Evolutionary conservation across 2,888 invertebrate genomes (phyloP).

Genomic region (Plebejus anna): DNA sequence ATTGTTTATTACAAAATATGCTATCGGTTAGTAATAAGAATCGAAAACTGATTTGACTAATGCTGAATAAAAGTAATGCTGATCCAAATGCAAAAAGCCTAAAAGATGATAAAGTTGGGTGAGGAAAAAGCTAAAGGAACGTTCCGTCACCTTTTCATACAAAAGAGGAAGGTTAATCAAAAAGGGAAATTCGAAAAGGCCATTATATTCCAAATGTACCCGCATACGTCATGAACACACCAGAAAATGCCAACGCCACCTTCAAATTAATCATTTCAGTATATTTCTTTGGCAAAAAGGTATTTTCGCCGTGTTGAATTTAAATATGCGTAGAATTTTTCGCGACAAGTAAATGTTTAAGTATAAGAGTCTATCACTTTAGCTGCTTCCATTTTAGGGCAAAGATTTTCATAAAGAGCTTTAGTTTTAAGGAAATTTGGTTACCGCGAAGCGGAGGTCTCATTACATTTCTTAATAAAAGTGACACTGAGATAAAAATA

Average conservation of each 20-base stretch:
- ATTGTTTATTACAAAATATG: not conserved
- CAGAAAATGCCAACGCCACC: slow-evolving; percentile 13
- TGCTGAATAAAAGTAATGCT: not conserved
- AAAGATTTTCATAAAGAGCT: not conserved
- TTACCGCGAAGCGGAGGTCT: not conserved
- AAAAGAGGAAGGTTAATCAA: slow-evolving; percentile 17
- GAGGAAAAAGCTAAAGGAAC: not conserved
- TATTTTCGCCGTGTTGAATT: not conserved
- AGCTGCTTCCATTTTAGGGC: not conserved
- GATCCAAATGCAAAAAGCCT: not conserved
- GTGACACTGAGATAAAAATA: slow-evolving; percentile 26
- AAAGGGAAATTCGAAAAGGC: slow-evolving; percentile 16
- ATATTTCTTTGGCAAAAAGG: not conserved
- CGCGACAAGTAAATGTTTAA: not conserved
- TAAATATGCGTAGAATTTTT: not conserved
- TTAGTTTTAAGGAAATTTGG: not conserved
- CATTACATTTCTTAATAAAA: slow-evolving; percentile 26
- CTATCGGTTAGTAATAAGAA: not conserved
- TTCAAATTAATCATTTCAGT: slow-evolving; percentile 13
- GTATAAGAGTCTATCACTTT: not conserved
- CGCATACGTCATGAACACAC: slow-evolving; percentile 12
- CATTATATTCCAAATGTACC: slow-evolving; percentile 17
- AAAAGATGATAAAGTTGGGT: not conserved
- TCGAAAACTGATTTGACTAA: not conserved
- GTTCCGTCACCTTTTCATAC: not conserved